phyloP scores from a whole-genome alignment of 1,140 invertebrate genomes.

The Pseudomyrmex gracilis region DNA sequence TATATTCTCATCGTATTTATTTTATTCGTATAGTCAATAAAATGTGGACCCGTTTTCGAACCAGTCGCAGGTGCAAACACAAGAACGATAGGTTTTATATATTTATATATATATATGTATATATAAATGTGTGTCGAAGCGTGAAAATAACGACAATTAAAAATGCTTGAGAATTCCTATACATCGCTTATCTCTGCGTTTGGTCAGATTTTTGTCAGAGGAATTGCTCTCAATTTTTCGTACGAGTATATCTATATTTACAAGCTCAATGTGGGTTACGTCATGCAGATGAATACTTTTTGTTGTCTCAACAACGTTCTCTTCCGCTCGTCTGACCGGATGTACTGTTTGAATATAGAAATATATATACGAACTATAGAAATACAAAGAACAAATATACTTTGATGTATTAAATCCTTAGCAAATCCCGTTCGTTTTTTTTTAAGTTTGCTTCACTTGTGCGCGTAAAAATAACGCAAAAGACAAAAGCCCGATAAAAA shows the following conservation, averaged over 20 bases:
- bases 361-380: conserved; percentile 14
- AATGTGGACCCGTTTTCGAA: conserved; percentile 79
- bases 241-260: conserved; percentile 59
- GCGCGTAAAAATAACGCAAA: conserved; percentile 1
- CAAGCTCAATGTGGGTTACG: background rate
- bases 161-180: conserved; percentile 4
- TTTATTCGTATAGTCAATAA: conserved; percentile 59
- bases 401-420: background rate
- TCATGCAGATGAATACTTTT: conserved; percentile 19
- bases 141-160: conserved; percentile 34
- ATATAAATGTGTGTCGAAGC: background rate
- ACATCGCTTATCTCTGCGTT: conserved; percentile 26
- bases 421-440: background rate
- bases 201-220: conserved; percentile 63
- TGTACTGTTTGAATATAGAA: background rate
- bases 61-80: conserved; percentile 60
- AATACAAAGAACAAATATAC: conserved; percentile 23
- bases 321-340: background rate
- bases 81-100: conserved; percentile 11
- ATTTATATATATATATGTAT: background rate
- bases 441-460: background rate
- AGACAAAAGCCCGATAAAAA: background rate
- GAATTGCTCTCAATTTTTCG: conserved; percentile 25
- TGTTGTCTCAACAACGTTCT: background rate
- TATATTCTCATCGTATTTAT: conserved; percentile 49